Evolutionary conservation across 2,113 vertebrate genomes (phyloP).

Genomic region (Pelecanus crispus): DNA sequence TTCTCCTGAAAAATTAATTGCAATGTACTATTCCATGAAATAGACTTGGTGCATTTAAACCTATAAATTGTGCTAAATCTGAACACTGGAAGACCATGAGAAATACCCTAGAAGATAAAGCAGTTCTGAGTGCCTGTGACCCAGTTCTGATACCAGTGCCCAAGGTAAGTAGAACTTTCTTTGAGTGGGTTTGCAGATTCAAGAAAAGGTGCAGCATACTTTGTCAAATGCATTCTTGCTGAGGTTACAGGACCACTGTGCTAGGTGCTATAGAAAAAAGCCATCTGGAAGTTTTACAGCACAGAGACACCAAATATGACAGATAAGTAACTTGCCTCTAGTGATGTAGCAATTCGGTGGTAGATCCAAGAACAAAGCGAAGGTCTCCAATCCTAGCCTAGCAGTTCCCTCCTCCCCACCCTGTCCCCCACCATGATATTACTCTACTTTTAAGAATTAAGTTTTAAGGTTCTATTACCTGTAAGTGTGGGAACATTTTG

Average conservation of each 20-base stretch:
- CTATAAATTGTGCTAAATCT: background rate
- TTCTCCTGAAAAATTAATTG: background rate
- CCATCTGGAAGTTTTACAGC: background rate
- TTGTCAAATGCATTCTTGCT: background rate
- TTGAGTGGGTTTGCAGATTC: background rate
- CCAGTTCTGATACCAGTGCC: background rate
- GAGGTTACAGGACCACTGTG: background rate
- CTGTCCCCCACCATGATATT: background rate
- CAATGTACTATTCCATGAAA: background rate
- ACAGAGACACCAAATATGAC: background rate
- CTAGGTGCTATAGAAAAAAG: background rate
- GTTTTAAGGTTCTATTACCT: constrained; percentile 54
- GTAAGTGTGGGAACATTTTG: constrained; percentile 64
- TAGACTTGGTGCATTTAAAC: background rate
- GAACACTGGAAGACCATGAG: background rate
- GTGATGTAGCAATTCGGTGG: background rate
- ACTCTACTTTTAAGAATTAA: background rate
- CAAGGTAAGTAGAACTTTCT: background rate
- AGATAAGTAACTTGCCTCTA: background rate
- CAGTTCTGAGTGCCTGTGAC: background rate
- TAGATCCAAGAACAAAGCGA: background rate
- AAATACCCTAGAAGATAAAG: background rate
- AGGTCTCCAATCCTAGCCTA: background rate
- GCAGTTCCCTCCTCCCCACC: background rate
- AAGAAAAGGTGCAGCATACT: background rate